Base-by-base conservation (phyloP, 2,113 vertebrate genomes). In the Hemiscyllium ocellatum region DNA sequence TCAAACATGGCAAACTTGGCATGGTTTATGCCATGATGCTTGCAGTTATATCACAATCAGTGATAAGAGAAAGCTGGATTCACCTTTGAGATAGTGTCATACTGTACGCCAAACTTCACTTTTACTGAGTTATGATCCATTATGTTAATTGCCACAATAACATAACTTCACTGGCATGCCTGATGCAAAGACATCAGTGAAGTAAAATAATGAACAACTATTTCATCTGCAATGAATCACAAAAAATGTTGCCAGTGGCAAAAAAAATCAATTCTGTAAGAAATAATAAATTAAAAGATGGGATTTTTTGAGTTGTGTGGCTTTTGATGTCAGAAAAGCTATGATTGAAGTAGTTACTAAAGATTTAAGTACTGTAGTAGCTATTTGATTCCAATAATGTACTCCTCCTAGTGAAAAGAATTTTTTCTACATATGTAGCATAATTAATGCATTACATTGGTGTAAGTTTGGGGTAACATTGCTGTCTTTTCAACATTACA, bases 231-330 rank as follows among this genome's bases (percentile, higher is more conserved):
- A 96, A 90, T 76, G 96, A 95, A 90, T 95, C 50, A 96, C 70
- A 96, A 96, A 96, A 91, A 86, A 95, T 95, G 94, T 47, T 65
- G 91, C 89, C 42, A 85, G 95, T 93, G 61, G n/a, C 95, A 96
- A 96, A 96, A 95, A 89, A 66, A 72, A 96, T 29, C 96, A 96
- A 96, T 96, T 96, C 95, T 96, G 95, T 96, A 96, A 69, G 96
- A 96, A 97, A 96, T 96, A 69, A 69, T 69, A 96, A 96, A 96
- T 47, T 97, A 96, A 96, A 96, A 96, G 96, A 96, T 96, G 97
- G 96, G 96, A 96, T 96, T 97, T 96, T 96, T 96, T 96, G 22
- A 96, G 96, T 96, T 96, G 96, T 93, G 87, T 66, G 24, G 47
- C 94, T 69, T 50, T 95, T 4, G 96, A 95, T 83, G 95, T 96